Conservation (phyloP, 2,888 invertebrate genomes). For the Drosophila prostipennis region DNA sequence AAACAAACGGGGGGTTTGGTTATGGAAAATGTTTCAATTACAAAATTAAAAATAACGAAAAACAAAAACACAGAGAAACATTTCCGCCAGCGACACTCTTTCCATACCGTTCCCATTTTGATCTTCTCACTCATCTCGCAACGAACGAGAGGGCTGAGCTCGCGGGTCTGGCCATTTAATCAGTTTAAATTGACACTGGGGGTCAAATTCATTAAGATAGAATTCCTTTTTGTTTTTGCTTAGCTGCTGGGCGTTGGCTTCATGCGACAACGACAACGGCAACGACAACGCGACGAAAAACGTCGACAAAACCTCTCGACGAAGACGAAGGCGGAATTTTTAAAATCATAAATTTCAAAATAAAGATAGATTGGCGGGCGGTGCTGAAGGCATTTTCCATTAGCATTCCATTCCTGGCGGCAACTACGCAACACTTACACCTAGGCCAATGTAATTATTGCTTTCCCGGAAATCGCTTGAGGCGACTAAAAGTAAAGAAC, state of each 20-base stretch:
- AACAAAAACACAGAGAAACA: slow-evolving; percentile 2
- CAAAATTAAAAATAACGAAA: slow-evolving; percentile 33
- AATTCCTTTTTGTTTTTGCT: slow-evolving; percentile 66
- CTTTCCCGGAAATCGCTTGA: slow-evolving; percentile 26
- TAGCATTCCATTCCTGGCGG: slow-evolving; percentile 13
- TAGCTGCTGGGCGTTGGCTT: slow-evolving; percentile 46
- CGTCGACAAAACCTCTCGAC: neutral
- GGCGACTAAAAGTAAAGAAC: slow-evolving; percentile 9
- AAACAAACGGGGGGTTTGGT: slow-evolving; percentile 41
- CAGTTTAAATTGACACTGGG: slow-evolving; percentile 83
- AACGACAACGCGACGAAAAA: slow-evolving; percentile 18
- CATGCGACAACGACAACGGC: slow-evolving; percentile 8
- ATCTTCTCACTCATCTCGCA: slow-evolving; percentile 2
- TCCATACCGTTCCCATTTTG: neutral
- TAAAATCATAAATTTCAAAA: slow-evolving; percentile 41
- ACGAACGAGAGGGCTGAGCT: slow-evolving; percentile 22
- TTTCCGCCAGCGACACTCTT: slow-evolving; percentile 8
- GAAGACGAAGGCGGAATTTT: slow-evolving; percentile 32
- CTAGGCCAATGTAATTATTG: slow-evolving; percentile 30
- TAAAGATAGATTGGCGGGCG: slow-evolving; percentile 19
- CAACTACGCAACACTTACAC: slow-evolving; percentile 15
- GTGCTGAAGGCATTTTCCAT: slow-evolving; percentile 28
- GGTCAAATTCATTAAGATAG: slow-evolving; percentile 83
- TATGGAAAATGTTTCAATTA: slow-evolving; percentile 63
- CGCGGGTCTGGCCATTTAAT: slow-evolving; percentile 76